phyloP scores from a whole-genome alignment of 2,888 invertebrate genomes.

The Hedychridium roseum region DNA sequence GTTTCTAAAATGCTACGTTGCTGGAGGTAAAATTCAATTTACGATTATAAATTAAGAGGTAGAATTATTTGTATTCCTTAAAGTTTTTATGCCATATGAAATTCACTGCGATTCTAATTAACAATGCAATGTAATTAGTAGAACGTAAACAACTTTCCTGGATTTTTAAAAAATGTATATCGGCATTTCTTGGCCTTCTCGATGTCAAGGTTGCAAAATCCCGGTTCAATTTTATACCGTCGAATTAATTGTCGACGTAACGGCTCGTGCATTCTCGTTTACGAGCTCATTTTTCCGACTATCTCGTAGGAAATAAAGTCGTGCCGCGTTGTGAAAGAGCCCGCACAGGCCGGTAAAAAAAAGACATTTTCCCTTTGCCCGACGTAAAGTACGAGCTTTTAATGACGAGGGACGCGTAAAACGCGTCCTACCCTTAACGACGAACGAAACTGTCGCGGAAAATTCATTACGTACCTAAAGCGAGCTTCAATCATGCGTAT shows the following conservation, averaged over 20 bases:
- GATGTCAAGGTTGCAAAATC: no score
- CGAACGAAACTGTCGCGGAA: slow-evolving; percentile 30
- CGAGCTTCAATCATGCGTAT: slow-evolving; percentile 27
- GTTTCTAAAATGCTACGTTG: no score
- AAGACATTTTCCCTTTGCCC: slow-evolving; percentile 25
- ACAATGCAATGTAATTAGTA: no score
- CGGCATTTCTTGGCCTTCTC: no score
- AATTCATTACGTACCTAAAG: slow-evolving; percentile 34
- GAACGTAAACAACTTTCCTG: no score
- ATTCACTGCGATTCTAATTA: no score
- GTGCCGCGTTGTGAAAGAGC: slow-evolving; percentile 25
- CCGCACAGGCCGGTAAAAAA: slow-evolving; percentile 22
- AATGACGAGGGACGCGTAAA: slow-evolving; percentile 39
- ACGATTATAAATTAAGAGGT: no score
- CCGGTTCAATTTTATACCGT: slow-evolving; percentile 33
- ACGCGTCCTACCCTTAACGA: slow-evolving; percentile 40
- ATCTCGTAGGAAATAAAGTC: slow-evolving; percentile 38
- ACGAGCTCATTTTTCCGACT: slow-evolving; percentile 36
- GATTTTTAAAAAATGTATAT: no score
- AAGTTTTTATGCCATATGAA: no score
- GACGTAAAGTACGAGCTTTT: slow-evolving; percentile 34
- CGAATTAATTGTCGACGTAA: slow-evolving; percentile 5
- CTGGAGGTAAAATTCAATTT: no score
- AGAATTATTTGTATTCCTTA: no score
- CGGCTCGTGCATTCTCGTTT: slow-evolving; percentile 28